Conservation (phyloP, 2,113 vertebrate species). For the Pogonocichla stellata region DNA sequence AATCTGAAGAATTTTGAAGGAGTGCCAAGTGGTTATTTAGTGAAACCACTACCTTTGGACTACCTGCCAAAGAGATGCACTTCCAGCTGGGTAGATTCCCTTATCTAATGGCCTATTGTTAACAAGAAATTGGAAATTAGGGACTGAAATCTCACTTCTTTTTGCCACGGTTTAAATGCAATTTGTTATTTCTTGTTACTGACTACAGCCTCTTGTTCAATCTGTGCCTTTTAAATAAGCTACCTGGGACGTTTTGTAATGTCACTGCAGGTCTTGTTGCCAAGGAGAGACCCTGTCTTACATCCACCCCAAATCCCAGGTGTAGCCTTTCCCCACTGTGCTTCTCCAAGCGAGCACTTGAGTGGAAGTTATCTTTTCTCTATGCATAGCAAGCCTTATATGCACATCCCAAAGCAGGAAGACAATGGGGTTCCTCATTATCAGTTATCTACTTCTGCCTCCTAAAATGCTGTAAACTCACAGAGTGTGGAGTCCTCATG, state of each 20-base stretch:
- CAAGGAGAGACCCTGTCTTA: not conserved
- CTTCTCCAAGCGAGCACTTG: accelerated
- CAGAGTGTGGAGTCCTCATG: not conserved
- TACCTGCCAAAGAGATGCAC: not conserved
- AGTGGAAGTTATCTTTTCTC: not conserved
- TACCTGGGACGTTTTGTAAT: not conserved
- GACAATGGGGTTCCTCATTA: not conserved
- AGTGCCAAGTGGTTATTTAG: not conserved
- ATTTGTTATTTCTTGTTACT: not conserved
- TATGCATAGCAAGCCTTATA: accelerated
- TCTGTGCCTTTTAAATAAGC: not conserved
- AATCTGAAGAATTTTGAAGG: slow-evolving; percentile 11
- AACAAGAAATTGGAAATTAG: not conserved
- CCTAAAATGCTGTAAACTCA: not conserved
- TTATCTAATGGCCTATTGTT: not conserved
- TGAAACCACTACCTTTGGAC: not conserved
- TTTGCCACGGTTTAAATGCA: not conserved
- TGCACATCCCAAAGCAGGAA: not conserved
- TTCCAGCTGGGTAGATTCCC: not conserved
- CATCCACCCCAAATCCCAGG: not conserved
- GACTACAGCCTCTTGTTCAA: not conserved
- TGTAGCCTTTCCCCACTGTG: not conserved
- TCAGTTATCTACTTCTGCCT: not conserved
- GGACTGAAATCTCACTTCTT: not conserved
- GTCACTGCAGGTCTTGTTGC: not conserved